phyloP scores from a whole-genome alignment of 2,113 vertebrate species.

The Melozone crissalis region DNA sequence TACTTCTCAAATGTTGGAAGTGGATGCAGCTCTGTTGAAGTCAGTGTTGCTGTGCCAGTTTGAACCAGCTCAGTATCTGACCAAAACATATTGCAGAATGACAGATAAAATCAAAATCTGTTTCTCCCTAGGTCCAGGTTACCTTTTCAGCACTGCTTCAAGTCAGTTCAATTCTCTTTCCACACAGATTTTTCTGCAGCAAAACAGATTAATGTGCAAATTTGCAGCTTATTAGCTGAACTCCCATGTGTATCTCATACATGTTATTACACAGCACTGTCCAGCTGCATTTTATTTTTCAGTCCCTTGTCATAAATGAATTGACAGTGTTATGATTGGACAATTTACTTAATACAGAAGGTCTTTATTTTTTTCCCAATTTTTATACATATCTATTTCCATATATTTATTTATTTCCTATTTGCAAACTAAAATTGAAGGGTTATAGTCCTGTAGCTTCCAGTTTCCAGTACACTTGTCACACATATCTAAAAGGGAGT shows the following conservation, averaged over 20 bases:
- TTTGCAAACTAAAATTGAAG: background rate
- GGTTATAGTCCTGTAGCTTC: background rate
- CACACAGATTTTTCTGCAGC: background rate
- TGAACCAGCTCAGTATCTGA: slow-evolving; percentile 5
- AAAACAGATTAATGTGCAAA: background rate
- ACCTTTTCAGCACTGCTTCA: background rate
- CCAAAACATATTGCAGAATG: background rate
- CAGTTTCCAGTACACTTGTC: background rate
- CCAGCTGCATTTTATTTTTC: background rate
- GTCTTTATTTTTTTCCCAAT: background rate
- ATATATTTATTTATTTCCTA: background rate
- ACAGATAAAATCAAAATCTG: background rate
- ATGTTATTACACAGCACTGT: background rate
- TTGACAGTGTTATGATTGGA: background rate
- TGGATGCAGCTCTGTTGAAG: background rate
- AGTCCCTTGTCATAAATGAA: background rate
- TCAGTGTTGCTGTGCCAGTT: background rate
- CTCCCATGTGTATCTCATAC: background rate
- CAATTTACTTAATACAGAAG: background rate
- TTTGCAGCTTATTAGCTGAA: background rate
- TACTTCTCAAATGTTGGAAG: background rate
- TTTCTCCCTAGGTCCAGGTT: background rate
- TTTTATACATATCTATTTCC: background rate
- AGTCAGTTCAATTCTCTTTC: background rate
- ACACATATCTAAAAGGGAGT: background rate